Percentiles rank a stretch among this genome's conserved stretches.
These are phyloP conservation scores for Drosophila nigricruria DNA, from an alignment of 2,888 invertebrate genomes.

Conservation along the genomic window DNA sequence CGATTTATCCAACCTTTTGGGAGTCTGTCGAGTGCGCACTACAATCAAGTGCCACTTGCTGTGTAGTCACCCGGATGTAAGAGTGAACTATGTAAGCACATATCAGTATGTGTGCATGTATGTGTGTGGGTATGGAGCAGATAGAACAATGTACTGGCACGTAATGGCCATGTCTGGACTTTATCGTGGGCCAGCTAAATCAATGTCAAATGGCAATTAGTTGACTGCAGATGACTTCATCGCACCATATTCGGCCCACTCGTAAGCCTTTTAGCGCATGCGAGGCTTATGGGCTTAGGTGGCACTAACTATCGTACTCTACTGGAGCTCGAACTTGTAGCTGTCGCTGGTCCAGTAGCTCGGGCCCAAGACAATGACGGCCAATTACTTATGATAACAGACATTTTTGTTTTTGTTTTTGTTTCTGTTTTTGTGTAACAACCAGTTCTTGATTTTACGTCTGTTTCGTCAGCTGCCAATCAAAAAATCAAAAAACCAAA, in stretches of 20 bases:
- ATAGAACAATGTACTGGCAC: slow-evolving; percentile 31
- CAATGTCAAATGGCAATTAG: slow-evolving; percentile 52
- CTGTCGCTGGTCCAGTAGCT: slow-evolving; percentile 21
- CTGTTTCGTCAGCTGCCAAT: slow-evolving; percentile 57
- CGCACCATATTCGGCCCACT: not conserved
- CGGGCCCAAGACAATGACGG: slow-evolving; percentile 60
- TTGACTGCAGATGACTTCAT: slow-evolving; percentile 59
- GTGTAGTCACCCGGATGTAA: slow-evolving; percentile 44
- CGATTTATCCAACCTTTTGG: not conserved
- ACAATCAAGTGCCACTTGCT: slow-evolving; percentile 23
- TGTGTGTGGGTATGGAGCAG: not conserved
- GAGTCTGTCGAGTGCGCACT: not conserved
- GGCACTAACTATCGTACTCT: slow-evolving; percentile 22
- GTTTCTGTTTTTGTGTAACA: slow-evolving; percentile 57
- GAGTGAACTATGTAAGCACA: slow-evolving; percentile 5
- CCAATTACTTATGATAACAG: slow-evolving; percentile 75
- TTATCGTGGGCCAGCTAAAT: slow-evolving; percentile 53
- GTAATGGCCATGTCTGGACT: slow-evolving; percentile 27
- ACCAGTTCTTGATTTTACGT: slow-evolving; percentile 60
- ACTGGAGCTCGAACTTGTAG: slow-evolving; percentile 16
- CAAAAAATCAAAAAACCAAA: slow-evolving; percentile 24
- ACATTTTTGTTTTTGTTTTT: slow-evolving; percentile 47
- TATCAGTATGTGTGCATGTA: not conserved
- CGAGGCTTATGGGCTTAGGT: slow-evolving; percentile 42
- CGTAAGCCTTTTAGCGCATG: slow-evolving; percentile 45